Percentiles rank a stretch among this genome's conserved stretches.
Evolutionary conservation across 2,113 vertebrate genomes (phyloP).

Genomic region (Amia ocellicauda): DNA sequence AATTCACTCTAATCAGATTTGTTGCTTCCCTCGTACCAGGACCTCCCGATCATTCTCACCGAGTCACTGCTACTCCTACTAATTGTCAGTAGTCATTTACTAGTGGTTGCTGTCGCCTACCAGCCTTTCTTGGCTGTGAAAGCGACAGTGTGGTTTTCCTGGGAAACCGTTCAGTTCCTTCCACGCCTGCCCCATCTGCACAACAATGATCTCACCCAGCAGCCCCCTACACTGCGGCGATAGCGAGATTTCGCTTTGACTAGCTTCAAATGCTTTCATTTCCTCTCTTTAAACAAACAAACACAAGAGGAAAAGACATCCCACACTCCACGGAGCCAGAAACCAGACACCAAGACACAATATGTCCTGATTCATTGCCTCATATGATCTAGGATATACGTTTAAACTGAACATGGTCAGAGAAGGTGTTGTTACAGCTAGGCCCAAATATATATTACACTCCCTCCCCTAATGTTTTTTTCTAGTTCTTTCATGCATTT

Average conservation of each 20-base stretch:
- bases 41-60: constrained; percentile 60
- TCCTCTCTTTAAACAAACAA: not conserved
- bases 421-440: not conserved
- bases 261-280: not conserved
- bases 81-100: not conserved
- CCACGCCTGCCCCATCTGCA: constrained; percentile 11
- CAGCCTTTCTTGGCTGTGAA: constrained; percentile 32
- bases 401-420: not conserved
- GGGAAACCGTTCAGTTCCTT: not conserved
- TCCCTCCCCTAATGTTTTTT: not conserved
- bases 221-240: not conserved
- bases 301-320: not conserved
- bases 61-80: constrained; percentile 32
- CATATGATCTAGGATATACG: too few species aligned
- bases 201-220: constrained; percentile 23
- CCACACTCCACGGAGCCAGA: not conserved
- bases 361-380: not conserved
- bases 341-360: not conserved
- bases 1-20: constrained; percentile 18
- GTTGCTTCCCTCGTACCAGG: constrained; percentile 45
- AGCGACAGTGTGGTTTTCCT: constrained; percentile 14
- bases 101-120: constrained; percentile 31
- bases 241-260: not conserved
- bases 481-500: not conserved
- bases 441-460: not conserved